phyloP scores from a whole-genome alignment of 2,888 invertebrate species.

The Aphrophora alni region DNA sequence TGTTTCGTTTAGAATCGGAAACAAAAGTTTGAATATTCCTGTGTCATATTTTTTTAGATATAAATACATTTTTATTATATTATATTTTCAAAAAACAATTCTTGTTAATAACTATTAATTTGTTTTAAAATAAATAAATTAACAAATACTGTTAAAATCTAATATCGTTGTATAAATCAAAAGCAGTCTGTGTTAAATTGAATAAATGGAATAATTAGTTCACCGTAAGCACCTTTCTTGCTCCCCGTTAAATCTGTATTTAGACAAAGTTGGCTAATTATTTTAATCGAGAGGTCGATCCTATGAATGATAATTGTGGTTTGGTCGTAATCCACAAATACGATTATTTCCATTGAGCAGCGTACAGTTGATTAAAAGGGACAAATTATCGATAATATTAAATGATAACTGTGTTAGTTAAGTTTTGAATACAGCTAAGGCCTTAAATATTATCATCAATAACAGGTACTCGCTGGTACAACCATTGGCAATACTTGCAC shows the following conservation, averaged over 20 bases:
- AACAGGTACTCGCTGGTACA: background rate
- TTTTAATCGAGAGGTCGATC: background rate
- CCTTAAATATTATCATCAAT: no score
- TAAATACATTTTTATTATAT: no score
- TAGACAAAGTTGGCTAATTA: background rate
- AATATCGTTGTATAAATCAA: no score
- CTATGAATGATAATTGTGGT: background rate
- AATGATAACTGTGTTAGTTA: background rate
- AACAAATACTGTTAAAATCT: no score
- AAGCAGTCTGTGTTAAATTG: no score
- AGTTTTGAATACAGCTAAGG: background rate
- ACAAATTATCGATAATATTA: background rate
- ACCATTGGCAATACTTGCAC: background rate
- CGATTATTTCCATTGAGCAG: background rate
- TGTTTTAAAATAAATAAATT: no score
- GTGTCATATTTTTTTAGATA: no score
- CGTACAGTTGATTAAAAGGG: background rate
- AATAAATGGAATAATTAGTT: no score
- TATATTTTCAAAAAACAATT: no score
- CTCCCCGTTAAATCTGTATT: background rate
- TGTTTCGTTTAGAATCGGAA: no score
- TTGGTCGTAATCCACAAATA: background rate
- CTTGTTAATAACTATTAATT: no score
- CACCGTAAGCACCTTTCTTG: background rate
- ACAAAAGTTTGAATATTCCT: no score